Conservation (phyloP, 2,113 vertebrate genomes). For the Heterotilapia buettikoferi region DNA sequence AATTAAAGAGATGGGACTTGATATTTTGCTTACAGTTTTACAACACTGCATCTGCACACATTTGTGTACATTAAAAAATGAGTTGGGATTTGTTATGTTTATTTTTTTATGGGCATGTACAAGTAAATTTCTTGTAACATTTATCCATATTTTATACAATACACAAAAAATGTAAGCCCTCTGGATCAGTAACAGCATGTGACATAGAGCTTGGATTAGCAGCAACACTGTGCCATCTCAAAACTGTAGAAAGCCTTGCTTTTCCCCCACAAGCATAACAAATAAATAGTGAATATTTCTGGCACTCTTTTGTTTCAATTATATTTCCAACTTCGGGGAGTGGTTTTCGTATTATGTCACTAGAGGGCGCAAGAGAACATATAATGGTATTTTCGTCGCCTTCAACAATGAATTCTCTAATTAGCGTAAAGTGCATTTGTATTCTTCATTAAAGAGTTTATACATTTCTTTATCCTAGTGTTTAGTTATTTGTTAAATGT, state of each 20-base stretch:
- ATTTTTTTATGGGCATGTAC: not conserved
- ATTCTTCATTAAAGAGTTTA: not conserved
- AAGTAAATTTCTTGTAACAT: not conserved
- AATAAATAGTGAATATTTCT: not conserved
- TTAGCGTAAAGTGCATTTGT: not conserved
- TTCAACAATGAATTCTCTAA: not conserved
- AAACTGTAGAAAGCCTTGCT: not conserved
- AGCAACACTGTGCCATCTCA: not conserved
- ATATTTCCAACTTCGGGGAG: not conserved
- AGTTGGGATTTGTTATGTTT: not conserved
- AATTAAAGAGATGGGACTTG: not conserved
- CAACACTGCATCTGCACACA: not conserved
- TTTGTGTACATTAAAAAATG: not conserved
- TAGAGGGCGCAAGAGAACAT: constrained; percentile 14
- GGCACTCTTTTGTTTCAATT: not conserved
- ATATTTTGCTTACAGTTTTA: not conserved
- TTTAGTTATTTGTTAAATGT: not conserved
- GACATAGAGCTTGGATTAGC: not conserved
- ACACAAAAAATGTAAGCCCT: not conserved
- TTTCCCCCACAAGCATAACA: not conserved
- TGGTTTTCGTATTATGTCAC: not conserved
- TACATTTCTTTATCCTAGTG: not conserved
- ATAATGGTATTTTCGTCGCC: not conserved
- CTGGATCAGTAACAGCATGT: not conserved
- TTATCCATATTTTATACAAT: not conserved